These are phyloP conservation scores for Tuta absoluta DNA, from an alignment of 2,888 invertebrate genomes.

Conservation along the genomic window DNA sequence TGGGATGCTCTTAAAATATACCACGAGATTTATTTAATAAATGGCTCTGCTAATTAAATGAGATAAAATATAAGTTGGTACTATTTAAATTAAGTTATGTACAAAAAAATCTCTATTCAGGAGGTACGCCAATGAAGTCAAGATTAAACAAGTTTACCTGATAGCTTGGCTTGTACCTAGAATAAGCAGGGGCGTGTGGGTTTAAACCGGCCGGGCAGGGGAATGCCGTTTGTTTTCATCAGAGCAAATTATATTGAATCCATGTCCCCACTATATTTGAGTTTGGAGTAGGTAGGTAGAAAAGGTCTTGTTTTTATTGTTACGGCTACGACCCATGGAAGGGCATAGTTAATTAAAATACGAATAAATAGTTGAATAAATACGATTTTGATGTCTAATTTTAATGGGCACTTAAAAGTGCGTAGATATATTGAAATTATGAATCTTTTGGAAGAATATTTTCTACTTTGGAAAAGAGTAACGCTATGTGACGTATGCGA, in stretches of 20 bases:
- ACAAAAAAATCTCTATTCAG: background rate
- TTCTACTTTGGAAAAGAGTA: too few relatives aligned
- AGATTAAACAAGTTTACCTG: background rate
- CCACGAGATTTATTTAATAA: too few relatives aligned
- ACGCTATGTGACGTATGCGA: too few relatives aligned
- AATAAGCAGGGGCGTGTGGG: conserved; percentile 37
- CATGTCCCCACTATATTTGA: conserved; percentile 11
- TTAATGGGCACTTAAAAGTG: background rate
- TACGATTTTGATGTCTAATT: background rate
- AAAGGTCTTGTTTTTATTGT: conserved; percentile 8
- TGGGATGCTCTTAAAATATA: too few relatives aligned
- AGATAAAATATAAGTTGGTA: too few relatives aligned
- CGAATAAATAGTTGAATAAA: background rate
- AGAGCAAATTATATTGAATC: conserved; percentile 26
- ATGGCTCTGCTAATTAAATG: too few relatives aligned
- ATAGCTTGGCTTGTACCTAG: conserved; percentile 28
- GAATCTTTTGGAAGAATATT: too few relatives aligned
- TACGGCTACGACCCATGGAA: background rate
- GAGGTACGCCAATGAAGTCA: background rate
- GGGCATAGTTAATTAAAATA: conserved; percentile 7
- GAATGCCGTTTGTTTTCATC: conserved; percentile 29
- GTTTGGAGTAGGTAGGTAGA: background rate
- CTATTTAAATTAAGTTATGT: too few relatives aligned
- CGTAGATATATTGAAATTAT: background rate
- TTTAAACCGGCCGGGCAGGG: conserved; percentile 34